Evolutionary conservation across 1,140 invertebrate genomes (phyloP), one percentile per base, ranked within the genome.

Genomic region (Holcopasites calliopsidis): DNA sequence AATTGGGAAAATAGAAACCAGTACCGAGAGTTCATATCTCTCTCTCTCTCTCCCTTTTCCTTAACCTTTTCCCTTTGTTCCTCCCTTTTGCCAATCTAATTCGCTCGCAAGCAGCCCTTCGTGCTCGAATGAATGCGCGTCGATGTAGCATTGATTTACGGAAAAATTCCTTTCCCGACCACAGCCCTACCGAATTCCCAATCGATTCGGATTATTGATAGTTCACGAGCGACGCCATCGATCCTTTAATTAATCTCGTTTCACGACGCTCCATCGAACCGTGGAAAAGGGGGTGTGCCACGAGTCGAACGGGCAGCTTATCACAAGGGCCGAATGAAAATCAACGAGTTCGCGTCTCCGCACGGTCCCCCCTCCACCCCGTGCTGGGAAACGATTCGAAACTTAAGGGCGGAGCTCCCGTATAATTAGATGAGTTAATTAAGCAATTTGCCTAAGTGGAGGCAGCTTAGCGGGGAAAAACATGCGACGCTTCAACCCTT

Each of bases 401-500:
- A 55, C 50, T 66, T 66, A 74, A 55, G 50, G 38, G 33, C 26
- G 8, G 38, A 31, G 50, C 50, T 66, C 49, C 71, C 62, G 77
- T 66, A 77, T 82, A 85, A 86, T 84, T 84, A 74, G 74, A 77
- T 70, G 61, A 77, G 55, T 82, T 83, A 84, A 84, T 86, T 85
- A 83, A 84, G 66, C 66, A 82, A 79, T 84, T 77, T 79, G 64
- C 72, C 52, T 78, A 49, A 13, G 42, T 26, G 62, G 44, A 31
- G 52, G 44, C 40, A 49, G 57, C 62, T 81, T 77, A 80, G 81
- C 44, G 62, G 71, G 61, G 23, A 76, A 77, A 76, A 80, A 76
- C 72, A 80, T 62, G 54, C 62, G 52, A 71, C 55, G 60, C 65
- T 76, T 65, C 28, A 49, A 60, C 62, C 40, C 55, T 72, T 76